Evolutionary conservation across 2,797 vertebrate species (phyloP), one percentile per base, ranked within the genome.

Genomic region (Gorsachius magnificus): DNA sequence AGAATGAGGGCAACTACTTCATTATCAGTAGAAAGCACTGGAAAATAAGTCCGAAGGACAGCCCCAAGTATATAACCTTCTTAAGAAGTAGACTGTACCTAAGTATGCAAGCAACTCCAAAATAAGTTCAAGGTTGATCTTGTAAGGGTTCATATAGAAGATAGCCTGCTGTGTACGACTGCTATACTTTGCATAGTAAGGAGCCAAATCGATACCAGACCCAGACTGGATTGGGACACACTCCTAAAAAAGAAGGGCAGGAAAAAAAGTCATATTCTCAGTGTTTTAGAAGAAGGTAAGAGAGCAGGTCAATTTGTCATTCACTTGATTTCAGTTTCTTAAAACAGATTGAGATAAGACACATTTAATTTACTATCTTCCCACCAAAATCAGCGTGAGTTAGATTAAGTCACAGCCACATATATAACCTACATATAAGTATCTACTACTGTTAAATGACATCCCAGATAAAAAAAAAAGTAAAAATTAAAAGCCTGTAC

Each of bases 111-210:
- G 97, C 84, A 99, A 98, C 75, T 99, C 99, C 75, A 99, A 96
- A 90, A 99, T 97, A 90, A 99, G 98, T 90, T 99, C 99, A 97
- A 99, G 98, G 96, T 99, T 99, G 97, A 99, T 99, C 98, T 99
- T 99, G 94, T 99, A 98, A 22, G 99, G 99, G 97, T 99, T 99
- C 99, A 99, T 99, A 91, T 98, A 99, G 71, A 99, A 98, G 92
- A 99, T 92, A 78, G 99, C 99, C 54, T 99, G 98, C 24, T 98
- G 98, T 3, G 99, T 99, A 66, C 98, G 98, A 91, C 45, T 98
- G 96, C 99, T 99, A 60, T 98, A 99, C 96, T 99, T 98, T 10
- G 98, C 98, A 65, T 99, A 98, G 75, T 98, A 98, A 15, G 98
- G 98, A 88, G 98, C 97, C 92, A 99, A 97, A 90, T 98, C 97